Evolutionary conservation across 2,797 vertebrate genomes (phyloP).

Genomic region (Fundulus diaphanus): DNA sequence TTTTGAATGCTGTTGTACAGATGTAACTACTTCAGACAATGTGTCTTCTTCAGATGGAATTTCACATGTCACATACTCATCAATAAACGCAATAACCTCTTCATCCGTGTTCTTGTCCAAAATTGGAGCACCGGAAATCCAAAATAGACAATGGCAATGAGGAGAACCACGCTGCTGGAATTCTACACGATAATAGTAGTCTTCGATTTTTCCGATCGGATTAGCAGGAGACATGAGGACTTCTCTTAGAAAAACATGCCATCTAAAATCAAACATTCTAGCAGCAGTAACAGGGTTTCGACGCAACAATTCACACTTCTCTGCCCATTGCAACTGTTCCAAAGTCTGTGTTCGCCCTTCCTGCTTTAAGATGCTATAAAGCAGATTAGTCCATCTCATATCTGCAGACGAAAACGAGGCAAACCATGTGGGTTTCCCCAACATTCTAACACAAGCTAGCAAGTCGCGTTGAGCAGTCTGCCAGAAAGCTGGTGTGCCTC

Average conservation of each 20-base stretch:
- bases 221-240: background rate
- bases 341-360: background rate
- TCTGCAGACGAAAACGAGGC: background rate
- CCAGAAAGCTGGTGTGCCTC: constrained; percentile 2
- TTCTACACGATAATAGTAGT: background rate
- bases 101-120: background rate
- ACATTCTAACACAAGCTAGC: background rate
- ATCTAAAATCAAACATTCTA: constrained; percentile 8
- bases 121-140: background rate
- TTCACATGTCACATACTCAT: background rate
- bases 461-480: background rate
- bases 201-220: background rate
- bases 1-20: constrained; percentile 16
- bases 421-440: constrained; percentile 1
- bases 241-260: background rate
- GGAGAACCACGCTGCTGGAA: background rate
- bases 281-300: background rate
- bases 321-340: background rate
- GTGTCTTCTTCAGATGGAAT: background rate
- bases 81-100: background rate
- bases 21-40: background rate
- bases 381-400: constrained; percentile 9
- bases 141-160: background rate
- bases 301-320: background rate
- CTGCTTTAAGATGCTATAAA: background rate